phyloP scores from a whole-genome alignment of 2,888 invertebrate genomes.

The Drosophila imparisetae region DNA sequence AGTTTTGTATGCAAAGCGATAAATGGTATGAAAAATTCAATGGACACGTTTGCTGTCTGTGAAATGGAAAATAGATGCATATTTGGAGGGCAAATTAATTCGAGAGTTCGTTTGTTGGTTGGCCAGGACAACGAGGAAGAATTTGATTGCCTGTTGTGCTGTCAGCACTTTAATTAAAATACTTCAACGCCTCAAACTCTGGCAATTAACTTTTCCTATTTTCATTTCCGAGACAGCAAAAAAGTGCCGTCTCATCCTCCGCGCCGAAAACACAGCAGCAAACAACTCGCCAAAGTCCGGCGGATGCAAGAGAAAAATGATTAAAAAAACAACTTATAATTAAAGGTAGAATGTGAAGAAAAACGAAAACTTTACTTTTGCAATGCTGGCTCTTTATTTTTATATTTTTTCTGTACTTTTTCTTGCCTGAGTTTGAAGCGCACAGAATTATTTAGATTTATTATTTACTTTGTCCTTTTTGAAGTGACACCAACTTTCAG shows the following conservation, averaged over 20 bases:
- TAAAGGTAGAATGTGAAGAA: constrained; percentile 63
- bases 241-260: constrained; percentile 44
- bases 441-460: constrained; percentile 59
- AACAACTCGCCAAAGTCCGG: constrained; percentile 29
- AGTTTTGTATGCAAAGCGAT: not conserved
- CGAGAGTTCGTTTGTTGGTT: constrained; percentile 21
- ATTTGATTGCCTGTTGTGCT: constrained; percentile 36
- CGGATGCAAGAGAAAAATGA: constrained; percentile 16
- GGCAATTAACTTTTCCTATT: constrained; percentile 68
- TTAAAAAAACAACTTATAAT: constrained; percentile 67
- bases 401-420: constrained; percentile 2
- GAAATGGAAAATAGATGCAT: not conserved
- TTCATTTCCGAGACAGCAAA: constrained; percentile 40
- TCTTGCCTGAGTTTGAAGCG: constrained; percentile 8
- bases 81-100: not conserved
- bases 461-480: constrained; percentile 63
- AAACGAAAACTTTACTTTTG: constrained; percentile 59
- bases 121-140: constrained; percentile 21
- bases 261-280: constrained; percentile 1
- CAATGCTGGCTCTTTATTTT: constrained; percentile 28
- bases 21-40: not conserved
- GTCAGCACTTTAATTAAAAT: constrained; percentile 71
- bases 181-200: constrained; percentile 43
- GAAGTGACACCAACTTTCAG: constrained; percentile 5
- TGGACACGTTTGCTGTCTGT: not conserved